Evolutionary conservation across 2,797 vertebrate species (phyloP), one percentile per base, ranked within the genome.

Genomic region (Halcyon chelicuti): DNA sequence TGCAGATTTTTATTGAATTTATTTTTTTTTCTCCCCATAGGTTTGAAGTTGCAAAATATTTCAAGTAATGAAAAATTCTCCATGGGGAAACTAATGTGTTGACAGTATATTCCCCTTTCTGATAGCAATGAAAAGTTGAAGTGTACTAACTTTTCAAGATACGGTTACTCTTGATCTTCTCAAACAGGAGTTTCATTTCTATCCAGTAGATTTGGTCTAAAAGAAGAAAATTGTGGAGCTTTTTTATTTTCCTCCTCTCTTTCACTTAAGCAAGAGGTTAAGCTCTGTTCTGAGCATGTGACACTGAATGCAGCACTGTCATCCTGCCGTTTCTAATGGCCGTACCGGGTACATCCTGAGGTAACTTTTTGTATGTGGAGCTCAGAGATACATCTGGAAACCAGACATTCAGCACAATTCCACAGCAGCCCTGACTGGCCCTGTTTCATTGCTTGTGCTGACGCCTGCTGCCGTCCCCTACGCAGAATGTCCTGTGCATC

Each of bases 21-120:
- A 12, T 39, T 39, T 39, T 39, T 39, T 39, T 39, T 31, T 20
- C 28, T 3, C 10, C 0, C 14, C 0, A 0, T 29, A 25, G 5
- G 2, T 9, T 22, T 78, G 23, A 66, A 66, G 39, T 76, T 71
- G 6, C 22, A n/a, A 40, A 49, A 90, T 42, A 68, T 68, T 42
- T 33, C 5, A 70, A 37, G 28, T 47, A 68, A 86, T 23, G n/a
- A 55, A 62, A 16, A 60, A 40, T 72, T 88, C 13, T 76, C 40
- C 7, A 2, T 5, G 14, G 4, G 25, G 4, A 6, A 78, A 31
- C 23, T 77, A 37, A 4, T 35, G 14, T 37, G 23, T 40, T 88
- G 63, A 31, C 29, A 51, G 14, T 7, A 2, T 60, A 47, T 76
- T 86, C 13, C 17, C 7, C 31, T 68, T 51, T 91, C 33, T 76